These are phyloP conservation scores for Nebria salina DNA, from an alignment of 2,888 invertebrate genomes.

Conservation along the genomic window DNA sequence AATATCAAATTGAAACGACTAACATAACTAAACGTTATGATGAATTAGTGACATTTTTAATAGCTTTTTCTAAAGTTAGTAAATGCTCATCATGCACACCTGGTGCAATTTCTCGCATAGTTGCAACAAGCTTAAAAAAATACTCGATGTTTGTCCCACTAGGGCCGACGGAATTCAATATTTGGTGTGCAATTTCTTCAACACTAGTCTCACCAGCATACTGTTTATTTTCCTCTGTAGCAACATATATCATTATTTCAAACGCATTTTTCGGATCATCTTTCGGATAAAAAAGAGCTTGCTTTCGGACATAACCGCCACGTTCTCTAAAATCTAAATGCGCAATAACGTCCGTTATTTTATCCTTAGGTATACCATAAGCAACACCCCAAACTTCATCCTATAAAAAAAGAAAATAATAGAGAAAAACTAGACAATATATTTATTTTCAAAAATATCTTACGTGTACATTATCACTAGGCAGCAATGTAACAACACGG, in stretches of 20 bases:
- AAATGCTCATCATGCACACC: slow-evolving; percentile 80
- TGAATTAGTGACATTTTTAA: slow-evolving; percentile 25
- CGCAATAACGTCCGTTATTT: slow-evolving; percentile 75
- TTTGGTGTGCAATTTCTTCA: slow-evolving; percentile 82
- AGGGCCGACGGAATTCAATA: slow-evolving; percentile 77
- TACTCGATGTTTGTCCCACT: slow-evolving; percentile 95
- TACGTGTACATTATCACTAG: slow-evolving; percentile 64
- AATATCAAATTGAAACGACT: slow-evolving; percentile 15
- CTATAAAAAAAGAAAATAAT: slow-evolving; percentile 49
- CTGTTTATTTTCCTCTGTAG: slow-evolving; percentile 78
- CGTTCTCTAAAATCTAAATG: slow-evolving; percentile 93
- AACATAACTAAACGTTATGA: slow-evolving; percentile 23
- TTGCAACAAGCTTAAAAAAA: slow-evolving; percentile 82
- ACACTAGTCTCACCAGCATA: slow-evolving; percentile 78
- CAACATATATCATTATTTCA: slow-evolving; percentile 82
- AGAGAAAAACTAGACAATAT: neutral
- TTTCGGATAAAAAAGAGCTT: slow-evolving; percentile 77
- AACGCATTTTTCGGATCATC: slow-evolving; percentile 67
- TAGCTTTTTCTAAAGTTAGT: slow-evolving; percentile 70
- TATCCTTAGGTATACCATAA: slow-evolving; percentile 80
- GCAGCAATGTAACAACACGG: slow-evolving; percentile 85
- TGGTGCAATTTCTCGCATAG: slow-evolving; percentile 80
- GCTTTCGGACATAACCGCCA: slow-evolving; percentile 85
- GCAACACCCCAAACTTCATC: slow-evolving; percentile 91
- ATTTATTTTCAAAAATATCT: neutral